These are phyloP conservation scores for Aegithalos caudatus DNA, from an alignment of 2,113 vertebrate species.

Conservation along the genomic window DNA sequence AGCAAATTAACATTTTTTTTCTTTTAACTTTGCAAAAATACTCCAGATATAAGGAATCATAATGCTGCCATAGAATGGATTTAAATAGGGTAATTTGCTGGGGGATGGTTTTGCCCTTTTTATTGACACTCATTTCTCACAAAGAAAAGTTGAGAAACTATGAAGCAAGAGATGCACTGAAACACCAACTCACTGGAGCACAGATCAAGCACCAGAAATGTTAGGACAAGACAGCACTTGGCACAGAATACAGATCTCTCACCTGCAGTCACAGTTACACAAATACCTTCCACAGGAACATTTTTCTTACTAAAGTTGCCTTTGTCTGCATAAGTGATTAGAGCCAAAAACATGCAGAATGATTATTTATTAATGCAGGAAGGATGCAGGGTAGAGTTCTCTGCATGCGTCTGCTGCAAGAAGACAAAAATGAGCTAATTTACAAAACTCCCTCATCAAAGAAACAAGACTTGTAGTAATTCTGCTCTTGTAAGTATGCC, in stretches of 20 bases:
- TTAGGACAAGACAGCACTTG: background rate
- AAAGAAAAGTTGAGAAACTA: background rate
- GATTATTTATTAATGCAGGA: conserved; percentile 65
- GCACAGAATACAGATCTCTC: background rate
- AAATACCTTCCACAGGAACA: background rate
- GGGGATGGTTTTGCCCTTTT: background rate
- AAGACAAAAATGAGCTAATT: conserved; percentile 22
- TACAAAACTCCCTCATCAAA: conserved; percentile 45
- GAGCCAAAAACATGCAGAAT: conserved; percentile 33
- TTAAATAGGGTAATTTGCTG: background rate
- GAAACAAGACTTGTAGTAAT: conserved; percentile 43
- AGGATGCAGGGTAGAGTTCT: background rate
- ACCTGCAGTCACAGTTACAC: background rate
- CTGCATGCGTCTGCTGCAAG: background rate
- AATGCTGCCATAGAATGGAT: background rate
- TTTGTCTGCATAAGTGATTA: conserved; percentile 29
- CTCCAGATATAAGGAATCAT: background rate
- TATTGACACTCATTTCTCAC: background rate
- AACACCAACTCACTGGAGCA: background rate
- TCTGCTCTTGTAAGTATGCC: conserved; percentile 45
- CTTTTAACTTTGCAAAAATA: background rate
- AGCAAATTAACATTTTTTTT: background rate
- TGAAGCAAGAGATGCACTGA: background rate
- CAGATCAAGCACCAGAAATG: background rate
- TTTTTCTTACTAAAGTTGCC: conserved; percentile 4